Conservation (phyloP, 2,113 vertebrate species). For the Pleuronectes platessa region DNA sequence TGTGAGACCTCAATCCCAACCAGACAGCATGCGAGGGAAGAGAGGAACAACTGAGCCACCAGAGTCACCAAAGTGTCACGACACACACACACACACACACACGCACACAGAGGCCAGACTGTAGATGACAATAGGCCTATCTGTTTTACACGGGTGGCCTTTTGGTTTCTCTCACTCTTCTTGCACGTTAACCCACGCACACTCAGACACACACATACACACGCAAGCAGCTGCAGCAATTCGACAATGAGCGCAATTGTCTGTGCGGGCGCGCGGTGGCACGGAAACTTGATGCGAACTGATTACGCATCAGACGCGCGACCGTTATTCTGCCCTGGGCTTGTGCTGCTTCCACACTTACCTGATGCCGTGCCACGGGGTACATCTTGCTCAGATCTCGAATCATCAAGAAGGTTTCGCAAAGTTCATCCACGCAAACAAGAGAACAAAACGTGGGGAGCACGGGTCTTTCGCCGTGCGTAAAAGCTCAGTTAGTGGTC, state of each 20-base stretch:
- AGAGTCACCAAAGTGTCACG: slow-evolving; percentile 58
- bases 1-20: slow-evolving; percentile 85
- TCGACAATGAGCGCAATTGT: slow-evolving; percentile 74
- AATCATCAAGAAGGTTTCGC: slow-evolving; percentile 73
- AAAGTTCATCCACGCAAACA: slow-evolving; percentile 71
- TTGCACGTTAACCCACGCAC: slow-evolving; percentile 42
- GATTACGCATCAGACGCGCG: slow-evolving; percentile 68
- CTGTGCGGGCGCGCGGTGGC: slow-evolving; percentile 67
- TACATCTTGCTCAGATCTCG: slow-evolving; percentile 83
- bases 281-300: slow-evolving; percentile 68
- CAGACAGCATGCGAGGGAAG: slow-evolving; percentile 33
- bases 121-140: slow-evolving; percentile 67
- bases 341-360: slow-evolving; percentile 57
- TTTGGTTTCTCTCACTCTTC: slow-evolving; percentile 51
- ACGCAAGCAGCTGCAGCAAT: slow-evolving; percentile 39
- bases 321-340: neutral
- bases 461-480: slow-evolving; percentile 45
- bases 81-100: slow-evolving; percentile 24
- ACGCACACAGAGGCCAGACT: slow-evolving; percentile 42
- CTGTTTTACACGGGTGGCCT: slow-evolving; percentile 46
- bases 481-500: slow-evolving; percentile 53
- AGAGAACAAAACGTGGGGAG: slow-evolving; percentile 29
- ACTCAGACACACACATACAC: slow-evolving; percentile 6
- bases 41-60: slow-evolving; percentile 65
- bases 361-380: slow-evolving; percentile 78